A percentile compares a stretch with the other conserved stretches of the same genome.
Evolutionary conservation across 2,113 vertebrate species (phyloP).

Genomic region (Thinocorus orbignyianus): DNA sequence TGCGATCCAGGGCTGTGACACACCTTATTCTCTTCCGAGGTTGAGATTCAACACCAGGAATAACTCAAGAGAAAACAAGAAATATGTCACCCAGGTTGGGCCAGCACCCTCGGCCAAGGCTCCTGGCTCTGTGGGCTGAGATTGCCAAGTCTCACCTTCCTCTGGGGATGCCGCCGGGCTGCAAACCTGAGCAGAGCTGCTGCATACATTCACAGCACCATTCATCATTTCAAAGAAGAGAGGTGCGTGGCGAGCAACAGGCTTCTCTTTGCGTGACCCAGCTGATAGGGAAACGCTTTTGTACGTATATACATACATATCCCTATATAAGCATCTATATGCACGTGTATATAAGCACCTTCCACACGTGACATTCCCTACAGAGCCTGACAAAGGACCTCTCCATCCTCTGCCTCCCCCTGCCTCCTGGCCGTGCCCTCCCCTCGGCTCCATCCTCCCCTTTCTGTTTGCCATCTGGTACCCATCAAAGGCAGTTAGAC

Average conservation of each 20-base stretch:
- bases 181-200: neutral
- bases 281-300: neutral
- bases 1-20: neutral
- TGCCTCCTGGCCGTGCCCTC: neutral
- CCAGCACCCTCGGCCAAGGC: neutral
- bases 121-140: neutral
- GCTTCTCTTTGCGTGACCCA: neutral
- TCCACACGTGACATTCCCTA: neutral
- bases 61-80: neutral
- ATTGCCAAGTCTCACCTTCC: neutral
- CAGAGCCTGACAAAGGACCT: neutral
- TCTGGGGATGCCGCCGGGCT: neutral
- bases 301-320: too few species aligned
- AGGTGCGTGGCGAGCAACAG: neutral
- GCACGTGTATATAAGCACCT: neutral
- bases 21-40: neutral
- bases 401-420: neutral
- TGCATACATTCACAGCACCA: neutral
- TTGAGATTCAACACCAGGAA: neutral
- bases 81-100: neutral
- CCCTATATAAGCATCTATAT: neutral
- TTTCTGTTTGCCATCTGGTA: slow-evolving; percentile 59
- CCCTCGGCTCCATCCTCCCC: neutral
- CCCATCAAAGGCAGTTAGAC: slow-evolving; percentile 62
- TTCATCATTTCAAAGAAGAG: neutral